Percentiles rank a stretch among this genome's conserved stretches.
Evolutionary conservation across 2,888 invertebrate genomes (phyloP).

Genomic region (Cacoxenus indagator): DNA sequence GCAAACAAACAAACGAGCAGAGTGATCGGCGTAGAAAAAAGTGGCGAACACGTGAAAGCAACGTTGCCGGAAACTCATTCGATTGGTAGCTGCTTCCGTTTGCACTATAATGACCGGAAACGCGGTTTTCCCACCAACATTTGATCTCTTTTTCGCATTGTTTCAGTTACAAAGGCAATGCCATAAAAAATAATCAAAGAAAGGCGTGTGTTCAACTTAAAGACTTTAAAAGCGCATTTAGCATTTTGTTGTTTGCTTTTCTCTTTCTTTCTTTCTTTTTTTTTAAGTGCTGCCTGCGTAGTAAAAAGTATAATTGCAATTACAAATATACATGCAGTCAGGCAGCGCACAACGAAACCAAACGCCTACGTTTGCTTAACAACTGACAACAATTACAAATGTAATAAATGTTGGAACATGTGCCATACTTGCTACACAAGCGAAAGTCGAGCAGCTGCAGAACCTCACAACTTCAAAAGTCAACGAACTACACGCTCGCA

Average conservation of each 20-base stretch:
- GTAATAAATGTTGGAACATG: constrained; percentile 60
- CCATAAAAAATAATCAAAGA: neutral
- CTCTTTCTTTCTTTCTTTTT: too few relatives aligned
- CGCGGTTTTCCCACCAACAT: constrained; percentile 50
- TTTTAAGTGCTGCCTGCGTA: too few relatives aligned
- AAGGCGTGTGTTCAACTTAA: neutral
- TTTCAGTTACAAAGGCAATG: neutral
- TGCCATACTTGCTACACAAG: constrained; percentile 23
- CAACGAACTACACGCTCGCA: constrained; percentile 58
- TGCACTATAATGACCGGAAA: constrained; percentile 68
- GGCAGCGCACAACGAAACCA: neutral
- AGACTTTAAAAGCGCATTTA: neutral
- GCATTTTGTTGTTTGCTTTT: neutral
- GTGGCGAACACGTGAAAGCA: constrained; percentile 29
- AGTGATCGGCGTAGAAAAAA: constrained; percentile 33
- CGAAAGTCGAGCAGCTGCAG: constrained; percentile 7
- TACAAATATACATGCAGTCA: too few relatives aligned
- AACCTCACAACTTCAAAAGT: constrained; percentile 58
- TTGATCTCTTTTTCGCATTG: constrained; percentile 35
- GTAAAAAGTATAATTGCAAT: too few relatives aligned
- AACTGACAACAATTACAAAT: constrained; percentile 63
- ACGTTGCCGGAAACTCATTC: constrained; percentile 65
- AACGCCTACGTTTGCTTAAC: constrained; percentile 1
- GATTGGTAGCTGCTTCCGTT: constrained; percentile 71
- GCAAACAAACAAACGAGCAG: constrained; percentile 21